Evolutionary conservation across 2,113 vertebrate species (phyloP).

Genomic region (Pangasianodon hypophthalmus): DNA sequence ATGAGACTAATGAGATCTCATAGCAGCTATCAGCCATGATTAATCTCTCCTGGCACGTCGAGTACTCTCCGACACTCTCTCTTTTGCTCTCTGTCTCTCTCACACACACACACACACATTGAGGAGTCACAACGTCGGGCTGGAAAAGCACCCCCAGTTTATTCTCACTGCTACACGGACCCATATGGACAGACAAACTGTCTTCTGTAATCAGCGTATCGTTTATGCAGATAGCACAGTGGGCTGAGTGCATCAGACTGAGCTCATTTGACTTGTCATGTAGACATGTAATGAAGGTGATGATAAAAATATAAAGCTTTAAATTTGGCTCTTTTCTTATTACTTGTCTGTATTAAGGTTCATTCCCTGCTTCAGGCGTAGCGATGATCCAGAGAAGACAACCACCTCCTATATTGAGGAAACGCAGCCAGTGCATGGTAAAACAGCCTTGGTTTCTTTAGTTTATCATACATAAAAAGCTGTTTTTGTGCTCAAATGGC

Average conservation of each 20-base stretch:
- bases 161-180: constrained; percentile 47
- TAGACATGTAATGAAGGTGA: not conserved
- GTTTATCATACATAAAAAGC: not conserved
- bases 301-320: not conserved
- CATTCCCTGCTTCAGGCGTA: constrained; percentile 73
- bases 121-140: constrained; percentile 58
- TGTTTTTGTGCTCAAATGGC: not conserved
- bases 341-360: constrained; percentile 47
- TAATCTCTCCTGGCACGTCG: constrained; percentile 68
- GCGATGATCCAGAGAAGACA: constrained; percentile 90
- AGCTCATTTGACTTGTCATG: not conserved
- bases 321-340: constrained; percentile 33
- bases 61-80: constrained; percentile 28
- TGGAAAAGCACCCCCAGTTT: constrained; percentile 69
- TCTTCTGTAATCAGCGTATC: constrained; percentile 28
- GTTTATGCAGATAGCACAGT: constrained; percentile 32
- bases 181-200: constrained; percentile 51
- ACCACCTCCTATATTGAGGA: constrained; percentile 88
- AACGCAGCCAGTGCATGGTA: constrained; percentile 87
- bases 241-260: constrained; percentile 7
- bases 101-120: not conserved
- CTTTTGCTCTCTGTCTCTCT: not conserved
- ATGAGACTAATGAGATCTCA: constrained; percentile 79
- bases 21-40: constrained; percentile 74
- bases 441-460: constrained; percentile 40